Percentiles rank a stretch among this genome's conserved stretches.
These are phyloP conservation scores for Lepilemur ruficaudatus DNA, from an alignment of 2,797 vertebrate genomes.

Conservation along the genomic window DNA sequence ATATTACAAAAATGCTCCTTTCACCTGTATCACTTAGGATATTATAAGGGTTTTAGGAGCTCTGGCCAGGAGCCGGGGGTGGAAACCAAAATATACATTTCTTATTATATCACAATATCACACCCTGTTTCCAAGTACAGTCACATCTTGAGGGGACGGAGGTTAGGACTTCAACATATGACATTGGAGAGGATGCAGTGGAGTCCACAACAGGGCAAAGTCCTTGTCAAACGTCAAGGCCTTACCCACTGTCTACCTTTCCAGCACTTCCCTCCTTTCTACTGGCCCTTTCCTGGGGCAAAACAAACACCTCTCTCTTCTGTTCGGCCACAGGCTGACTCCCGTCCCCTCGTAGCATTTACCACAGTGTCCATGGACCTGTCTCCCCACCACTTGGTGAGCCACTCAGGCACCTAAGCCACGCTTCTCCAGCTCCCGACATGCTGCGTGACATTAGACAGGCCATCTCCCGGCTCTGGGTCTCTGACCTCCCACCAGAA, in stretches of 20 bases:
- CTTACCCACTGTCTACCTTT: background rate
- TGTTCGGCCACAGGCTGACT: background rate
- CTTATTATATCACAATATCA: background rate
- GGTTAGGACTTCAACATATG: background rate
- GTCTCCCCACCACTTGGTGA: background rate
- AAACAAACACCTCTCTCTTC: background rate
- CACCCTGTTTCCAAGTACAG: background rate
- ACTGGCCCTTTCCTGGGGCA: background rate
- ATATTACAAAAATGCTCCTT: background rate
- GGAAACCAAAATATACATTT: background rate
- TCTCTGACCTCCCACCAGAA: background rate
- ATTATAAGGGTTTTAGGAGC: background rate
- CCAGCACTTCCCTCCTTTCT: background rate
- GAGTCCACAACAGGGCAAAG: background rate
- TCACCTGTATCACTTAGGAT: background rate
- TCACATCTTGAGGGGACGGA: background rate
- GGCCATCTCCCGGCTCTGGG: background rate
- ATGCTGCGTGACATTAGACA: background rate
- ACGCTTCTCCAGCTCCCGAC: background rate
- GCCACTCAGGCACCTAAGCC: background rate
- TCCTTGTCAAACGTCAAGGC: background rate
- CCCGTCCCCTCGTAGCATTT: background rate
- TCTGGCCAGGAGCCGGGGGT: background rate
- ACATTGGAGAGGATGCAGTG: background rate
- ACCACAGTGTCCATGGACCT: background rate